phyloP scores from a whole-genome alignment of 2,888 invertebrate species.

The Meteorus cinctellus region DNA sequence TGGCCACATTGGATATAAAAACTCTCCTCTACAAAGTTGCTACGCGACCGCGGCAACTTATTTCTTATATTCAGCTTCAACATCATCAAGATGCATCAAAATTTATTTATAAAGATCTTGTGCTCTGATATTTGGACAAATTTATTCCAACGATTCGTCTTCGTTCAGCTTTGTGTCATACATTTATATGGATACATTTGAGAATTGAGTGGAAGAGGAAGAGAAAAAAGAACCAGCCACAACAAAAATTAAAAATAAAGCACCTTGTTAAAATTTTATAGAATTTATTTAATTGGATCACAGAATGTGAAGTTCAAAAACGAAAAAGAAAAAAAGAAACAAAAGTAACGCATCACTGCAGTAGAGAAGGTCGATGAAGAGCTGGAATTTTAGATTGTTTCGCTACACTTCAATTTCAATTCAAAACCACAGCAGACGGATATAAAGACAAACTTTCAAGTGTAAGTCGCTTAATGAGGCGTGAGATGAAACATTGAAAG shows the following conservation, averaged over 20 bases:
- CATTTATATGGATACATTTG: background rate
- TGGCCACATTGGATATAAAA: conserved; percentile 33
- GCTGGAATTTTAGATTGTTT: background rate
- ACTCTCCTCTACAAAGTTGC: conserved; percentile 27
- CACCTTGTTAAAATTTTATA: conserved; percentile 37
- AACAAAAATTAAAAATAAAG: conserved; percentile 6
- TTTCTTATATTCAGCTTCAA: conserved; percentile 10
- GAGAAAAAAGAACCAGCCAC: conserved; percentile 3
- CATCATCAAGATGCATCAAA: background rate
- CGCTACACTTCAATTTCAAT: conserved; percentile 28
- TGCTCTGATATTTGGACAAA: conserved; percentile 11
- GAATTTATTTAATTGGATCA: conserved; percentile 38
- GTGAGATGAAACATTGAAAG: conserved; percentile 30
- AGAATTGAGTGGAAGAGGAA: conserved; percentile 15
- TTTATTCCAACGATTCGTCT: background rate
- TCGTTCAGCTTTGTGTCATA: background rate
- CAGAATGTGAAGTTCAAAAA: conserved; percentile 21
- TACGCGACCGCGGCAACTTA: conserved; percentile 18
- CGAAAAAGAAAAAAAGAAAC: conserved; percentile 1
- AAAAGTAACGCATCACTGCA: background rate
- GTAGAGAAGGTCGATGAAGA: background rate
- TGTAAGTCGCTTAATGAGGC: conserved; percentile 35
- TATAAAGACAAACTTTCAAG: conserved; percentile 27
- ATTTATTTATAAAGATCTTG: conserved; percentile 14
- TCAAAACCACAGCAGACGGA: background rate